A percentile compares a stretch with the other conserved stretches of the same genome.
Conservation (phyloP, 2,888 invertebrate genomes). For the Ommatoiulus sabulosus region DNA sequence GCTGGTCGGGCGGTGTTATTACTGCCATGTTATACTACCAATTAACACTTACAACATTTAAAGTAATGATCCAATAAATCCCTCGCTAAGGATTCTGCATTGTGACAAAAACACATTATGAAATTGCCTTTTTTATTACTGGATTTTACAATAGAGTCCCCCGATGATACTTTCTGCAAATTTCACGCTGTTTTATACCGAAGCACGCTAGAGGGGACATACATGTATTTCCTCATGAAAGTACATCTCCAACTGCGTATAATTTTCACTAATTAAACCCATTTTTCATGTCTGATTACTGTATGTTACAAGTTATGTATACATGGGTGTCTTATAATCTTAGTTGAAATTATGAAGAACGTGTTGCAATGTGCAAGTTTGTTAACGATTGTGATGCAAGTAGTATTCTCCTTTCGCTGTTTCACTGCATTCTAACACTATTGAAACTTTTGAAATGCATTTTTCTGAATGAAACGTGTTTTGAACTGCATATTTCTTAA, state of each 20-base stretch:
- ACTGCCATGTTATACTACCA: slow-evolving; percentile 25
- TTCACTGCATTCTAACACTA: no score
- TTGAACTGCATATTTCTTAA: no score
- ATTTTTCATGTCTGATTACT: not conserved
- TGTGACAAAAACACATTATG: slow-evolving; percentile 1
- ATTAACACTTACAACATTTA: slow-evolving; percentile 32
- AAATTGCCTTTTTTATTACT: not conserved
- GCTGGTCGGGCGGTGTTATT: not conserved
- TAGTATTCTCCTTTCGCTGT: no score
- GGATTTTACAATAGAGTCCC: not conserved
- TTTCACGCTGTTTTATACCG: no score
- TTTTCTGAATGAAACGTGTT: no score
- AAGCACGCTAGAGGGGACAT: no score
- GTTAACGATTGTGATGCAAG: no score
- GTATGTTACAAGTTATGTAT: not conserved
- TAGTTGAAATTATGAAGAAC: no score
- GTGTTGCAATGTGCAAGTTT: no score
- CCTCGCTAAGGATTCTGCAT: not conserved
- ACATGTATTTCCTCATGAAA: no score
- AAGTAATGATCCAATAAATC: slow-evolving; percentile 41
- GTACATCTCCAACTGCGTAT: not conserved
- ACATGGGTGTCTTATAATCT: no score
- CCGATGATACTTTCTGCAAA: not conserved
- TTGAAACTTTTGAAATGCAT: no score
- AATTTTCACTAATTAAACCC: not conserved